Base-by-base conservation (phyloP, 2,888 invertebrate genomes). In the Stratiomys singularior region DNA sequence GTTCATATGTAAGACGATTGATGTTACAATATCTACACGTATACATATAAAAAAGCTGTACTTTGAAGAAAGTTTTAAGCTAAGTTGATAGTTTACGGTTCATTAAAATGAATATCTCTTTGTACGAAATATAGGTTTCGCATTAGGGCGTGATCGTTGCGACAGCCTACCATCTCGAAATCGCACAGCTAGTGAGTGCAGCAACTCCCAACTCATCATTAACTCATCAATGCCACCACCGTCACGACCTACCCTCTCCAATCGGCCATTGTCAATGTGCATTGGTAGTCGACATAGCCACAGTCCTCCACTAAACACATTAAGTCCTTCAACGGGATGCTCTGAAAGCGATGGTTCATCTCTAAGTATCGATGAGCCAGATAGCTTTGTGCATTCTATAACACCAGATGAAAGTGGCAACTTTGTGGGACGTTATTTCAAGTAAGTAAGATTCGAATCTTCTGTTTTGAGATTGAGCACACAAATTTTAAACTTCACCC, bases 81-180 rank as follows among this genome's bases (percentile, higher is more conserved):
- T n/a, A n/a, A n/a, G n/a, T n/a, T n/a, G n/a, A n/a, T n/a, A n/a
- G n/a, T n/a, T n/a, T n/a, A n/a, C n/a, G n/a, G n/a, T n/a, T n/a
- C n/a, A n/a, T n/a, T n/a, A n/a, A n/a, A n/a, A n/a, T n/a, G n/a
- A n/a, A n/a, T n/a, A n/a, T n/a, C n/a, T n/a, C 47, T 69, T 47
- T 56, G n/a, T n/a, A n/a, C n/a, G n/a, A n/a, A n/a, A n/a, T n/a
- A 7, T 15, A 81, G 85, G 86, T 76, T 71, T 81, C 80, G 83
- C 86, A 80, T 82, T 82, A n/a, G 81, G 89, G 78, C 89, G 95
- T 67, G 94, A 93, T 82, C 90, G 95, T 78, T 94, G 94, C 85
- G 95, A 95, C 86, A 95, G 94, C 84, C 91, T 96, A 89, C 95
- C 94, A 3, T 91, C 93, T 15, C 89, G 94, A 79, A 90, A 93